Evolutionary conservation across 2,888 invertebrate genomes (phyloP).

Genomic region (Fabriciana adippe): DNA sequence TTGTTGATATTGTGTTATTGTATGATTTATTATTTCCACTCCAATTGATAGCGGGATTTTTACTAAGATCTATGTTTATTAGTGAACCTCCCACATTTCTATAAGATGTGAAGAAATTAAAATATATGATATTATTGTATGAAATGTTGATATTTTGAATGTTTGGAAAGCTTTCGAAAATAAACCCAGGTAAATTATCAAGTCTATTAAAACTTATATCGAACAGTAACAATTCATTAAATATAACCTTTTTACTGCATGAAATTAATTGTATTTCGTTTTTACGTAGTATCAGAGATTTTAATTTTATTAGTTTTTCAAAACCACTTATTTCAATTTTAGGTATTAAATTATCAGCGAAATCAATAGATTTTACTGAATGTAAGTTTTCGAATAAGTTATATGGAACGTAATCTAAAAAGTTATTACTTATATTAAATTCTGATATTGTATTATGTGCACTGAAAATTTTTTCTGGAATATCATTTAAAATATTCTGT

Average conservation of each 20-base stretch:
- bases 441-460: constrained; percentile 87
- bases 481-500: constrained; percentile 85
- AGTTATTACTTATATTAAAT: constrained; percentile 88
- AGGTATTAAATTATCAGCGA: constrained; percentile 86
- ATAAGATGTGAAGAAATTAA: constrained; percentile 64
- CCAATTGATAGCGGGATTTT: constrained; percentile 69
- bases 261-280: constrained; percentile 71
- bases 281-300: constrained; percentile 67
- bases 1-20: constrained; percentile 66
- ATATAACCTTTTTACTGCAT: constrained; percentile 63
- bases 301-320: constrained; percentile 65
- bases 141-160: constrained; percentile 73
- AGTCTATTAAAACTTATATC: constrained; percentile 72
- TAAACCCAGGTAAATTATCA: constrained; percentile 58
- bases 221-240: constrained; percentile 61
- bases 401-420: constrained; percentile 89
- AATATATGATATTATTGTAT: constrained; percentile 66
- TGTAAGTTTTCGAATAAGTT: constrained; percentile 88
- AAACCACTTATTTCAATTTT: constrained; percentile 86
- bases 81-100: constrained; percentile 59
- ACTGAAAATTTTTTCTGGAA: constrained; percentile 86
- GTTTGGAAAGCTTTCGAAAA: constrained; percentile 73
- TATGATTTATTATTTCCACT: constrained; percentile 54
- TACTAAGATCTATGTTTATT: constrained; percentile 72
- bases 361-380: constrained; percentile 86